A percentile compares a stretch with the other conserved stretches of the same genome.
These are phyloP conservation scores for Benitochromis conjunctus DNA, from an alignment of 2,113 vertebrate genomes.

Conservation along the genomic window DNA sequence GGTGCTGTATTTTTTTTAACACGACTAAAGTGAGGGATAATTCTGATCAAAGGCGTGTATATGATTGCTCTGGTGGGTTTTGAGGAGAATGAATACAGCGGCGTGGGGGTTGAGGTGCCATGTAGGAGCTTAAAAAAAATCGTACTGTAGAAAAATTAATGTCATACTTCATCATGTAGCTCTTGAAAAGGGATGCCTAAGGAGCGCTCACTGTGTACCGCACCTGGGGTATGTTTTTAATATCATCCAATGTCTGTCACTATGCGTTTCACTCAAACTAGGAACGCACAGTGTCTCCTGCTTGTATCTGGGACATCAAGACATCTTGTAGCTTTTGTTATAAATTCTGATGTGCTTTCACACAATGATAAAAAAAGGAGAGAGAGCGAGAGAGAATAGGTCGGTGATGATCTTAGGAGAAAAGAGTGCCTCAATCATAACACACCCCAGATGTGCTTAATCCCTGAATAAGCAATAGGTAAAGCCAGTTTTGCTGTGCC, in stretches of 20 bases:
- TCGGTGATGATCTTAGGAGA: neutral
- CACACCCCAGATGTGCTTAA: slow-evolving; percentile 48
- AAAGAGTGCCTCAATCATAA: slow-evolving; percentile 32
- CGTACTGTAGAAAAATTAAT: slow-evolving; percentile 1
- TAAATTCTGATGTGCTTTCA: neutral
- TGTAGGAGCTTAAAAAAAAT: neutral
- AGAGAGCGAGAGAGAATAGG: neutral
- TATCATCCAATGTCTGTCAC: slow-evolving; percentile 16
- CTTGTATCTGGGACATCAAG: neutral
- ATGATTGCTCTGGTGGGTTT: slow-evolving; percentile 30
- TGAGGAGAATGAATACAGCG: slow-evolving; percentile 7
- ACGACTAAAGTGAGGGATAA: slow-evolving; percentile 56
- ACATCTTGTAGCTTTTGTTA: neutral
- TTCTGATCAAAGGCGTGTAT: slow-evolving; percentile 59
- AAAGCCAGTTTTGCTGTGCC: slow-evolving; percentile 18
- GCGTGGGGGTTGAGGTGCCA: neutral
- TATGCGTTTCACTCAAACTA: slow-evolving; percentile 2
- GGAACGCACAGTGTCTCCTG: neutral
- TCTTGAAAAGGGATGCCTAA: slow-evolving; percentile 41
- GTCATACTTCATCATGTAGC: slow-evolving; percentile 3
- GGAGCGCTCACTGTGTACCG: neutral
- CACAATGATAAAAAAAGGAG: neutral
- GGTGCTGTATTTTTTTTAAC: slow-evolving; percentile 37
- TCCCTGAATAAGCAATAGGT: slow-evolving; percentile 49
- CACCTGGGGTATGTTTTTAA: slow-evolving; percentile 41